Conservation (phyloP, 92 coral and sea anemone species). For the Epizoanthus rinbou region DNA sequence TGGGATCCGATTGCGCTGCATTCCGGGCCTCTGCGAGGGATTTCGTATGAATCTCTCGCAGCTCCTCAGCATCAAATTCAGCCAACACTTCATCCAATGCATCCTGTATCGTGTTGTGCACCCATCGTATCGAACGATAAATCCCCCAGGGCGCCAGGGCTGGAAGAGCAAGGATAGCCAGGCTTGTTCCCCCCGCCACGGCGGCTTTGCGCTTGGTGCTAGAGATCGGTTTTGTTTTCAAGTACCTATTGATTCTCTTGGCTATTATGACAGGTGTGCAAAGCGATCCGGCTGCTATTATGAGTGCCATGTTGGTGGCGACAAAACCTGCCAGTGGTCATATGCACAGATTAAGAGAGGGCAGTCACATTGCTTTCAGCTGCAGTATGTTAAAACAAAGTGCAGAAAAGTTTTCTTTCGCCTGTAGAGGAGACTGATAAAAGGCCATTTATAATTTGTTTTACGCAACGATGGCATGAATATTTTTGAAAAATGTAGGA, state of each 20-base stretch:
- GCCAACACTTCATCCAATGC: background rate
- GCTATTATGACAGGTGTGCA: slow-evolving; percentile 34
- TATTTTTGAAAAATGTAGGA: no score
- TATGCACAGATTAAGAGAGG: background rate
- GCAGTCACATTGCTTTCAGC: no score
- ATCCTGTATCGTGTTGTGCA: background rate
- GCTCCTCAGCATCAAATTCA: slow-evolving; percentile 18
- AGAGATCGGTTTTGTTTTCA: background rate
- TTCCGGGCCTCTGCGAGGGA: background rate
- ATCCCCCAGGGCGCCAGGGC: slow-evolving; percentile 40
- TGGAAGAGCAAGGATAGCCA: slow-evolving; percentile 16
- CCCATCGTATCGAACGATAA: slow-evolving; percentile 30
- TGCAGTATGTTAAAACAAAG: no score
- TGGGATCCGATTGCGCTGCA: background rate
- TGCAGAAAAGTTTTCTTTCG: no score
- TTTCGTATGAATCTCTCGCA: background rate
- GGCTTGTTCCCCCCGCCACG: slow-evolving; percentile 16
- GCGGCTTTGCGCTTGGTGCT: slow-evolving; percentile 36
- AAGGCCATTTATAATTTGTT: no score
- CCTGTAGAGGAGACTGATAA: no score
- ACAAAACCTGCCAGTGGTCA: slow-evolving; percentile 9
- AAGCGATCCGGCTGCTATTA: slow-evolving; percentile 3
- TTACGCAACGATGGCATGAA: no score
- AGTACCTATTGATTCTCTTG: slow-evolving; percentile 29
- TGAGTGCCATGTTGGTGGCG: slow-evolving; percentile 21